Conservation (phyloP, 2,888 invertebrate genomes). For the Himalopsyche tibetana region DNA sequence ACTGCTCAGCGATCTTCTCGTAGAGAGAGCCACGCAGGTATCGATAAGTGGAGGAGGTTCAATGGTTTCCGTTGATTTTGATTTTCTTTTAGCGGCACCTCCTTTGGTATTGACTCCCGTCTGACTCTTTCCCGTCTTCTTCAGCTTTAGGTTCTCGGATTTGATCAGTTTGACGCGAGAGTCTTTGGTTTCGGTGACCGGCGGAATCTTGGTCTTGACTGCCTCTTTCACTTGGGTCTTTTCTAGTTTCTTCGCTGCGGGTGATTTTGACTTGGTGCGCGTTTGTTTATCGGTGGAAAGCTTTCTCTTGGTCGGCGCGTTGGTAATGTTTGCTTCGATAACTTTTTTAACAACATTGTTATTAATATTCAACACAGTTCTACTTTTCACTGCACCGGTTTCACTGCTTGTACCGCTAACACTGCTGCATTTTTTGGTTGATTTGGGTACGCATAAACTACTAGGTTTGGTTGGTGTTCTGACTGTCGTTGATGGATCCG, state of each 20-base stretch:
- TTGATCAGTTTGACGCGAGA: constrained; percentile 62
- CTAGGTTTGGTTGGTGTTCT: constrained; percentile 63
- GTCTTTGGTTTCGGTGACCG: constrained; percentile 60
- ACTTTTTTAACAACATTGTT: constrained; percentile 74
- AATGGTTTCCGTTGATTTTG: constrained; percentile 64
- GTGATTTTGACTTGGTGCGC: constrained; percentile 70
- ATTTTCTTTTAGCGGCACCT: constrained; percentile 66
- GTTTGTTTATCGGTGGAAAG: constrained; percentile 72
- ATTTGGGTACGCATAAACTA: constrained; percentile 47
- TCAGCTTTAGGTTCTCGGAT: constrained; percentile 64
- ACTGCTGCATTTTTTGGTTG: constrained; percentile 69
- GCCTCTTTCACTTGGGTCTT: constrained; percentile 74
- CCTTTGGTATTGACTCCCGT: constrained; percentile 67
- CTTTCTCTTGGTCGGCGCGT: constrained; percentile 70
- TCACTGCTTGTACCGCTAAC: constrained; percentile 58
- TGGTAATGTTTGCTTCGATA: constrained; percentile 65
- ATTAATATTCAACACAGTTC: constrained; percentile 73
- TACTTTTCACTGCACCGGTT: constrained; percentile 62
- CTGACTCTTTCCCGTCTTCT: constrained; percentile 68
- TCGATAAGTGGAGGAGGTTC: constrained; percentile 65
- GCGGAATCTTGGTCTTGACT: constrained; percentile 68
- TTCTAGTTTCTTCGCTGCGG: constrained; percentile 68
- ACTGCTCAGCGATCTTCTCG: constrained; percentile 68
- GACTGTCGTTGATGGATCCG: constrained; percentile 68
- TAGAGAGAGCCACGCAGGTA: constrained; percentile 61